Conservation (phyloP, 2,113 vertebrate species). For the Glareola pratincola region DNA sequence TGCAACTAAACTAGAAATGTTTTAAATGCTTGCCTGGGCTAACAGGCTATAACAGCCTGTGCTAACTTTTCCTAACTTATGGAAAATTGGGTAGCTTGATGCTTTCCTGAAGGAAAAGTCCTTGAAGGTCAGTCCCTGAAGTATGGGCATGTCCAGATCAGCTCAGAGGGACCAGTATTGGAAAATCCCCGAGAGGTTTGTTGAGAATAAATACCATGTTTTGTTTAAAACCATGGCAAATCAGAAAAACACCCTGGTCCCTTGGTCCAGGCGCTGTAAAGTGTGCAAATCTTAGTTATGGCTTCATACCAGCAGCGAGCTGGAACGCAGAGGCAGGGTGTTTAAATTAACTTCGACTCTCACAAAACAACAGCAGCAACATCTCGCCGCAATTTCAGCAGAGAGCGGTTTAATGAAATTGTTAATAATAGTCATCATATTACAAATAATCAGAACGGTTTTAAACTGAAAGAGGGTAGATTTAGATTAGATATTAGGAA, state of each 20-base stretch:
- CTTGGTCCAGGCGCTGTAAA: neutral
- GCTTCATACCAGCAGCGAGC: fast-evolving
- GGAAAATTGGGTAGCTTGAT: neutral
- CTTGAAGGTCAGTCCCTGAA: neutral
- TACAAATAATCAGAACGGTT: neutral
- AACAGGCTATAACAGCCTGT: too few relatives aligned
- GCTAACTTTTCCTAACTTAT: too few relatives aligned
- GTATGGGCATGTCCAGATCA: neutral
- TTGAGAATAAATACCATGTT: fast-evolving
- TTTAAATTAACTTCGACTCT: neutral
- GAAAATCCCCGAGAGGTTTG: neutral
- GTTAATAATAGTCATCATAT: neutral
- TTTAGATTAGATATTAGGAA: neutral
- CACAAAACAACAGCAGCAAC: neutral
- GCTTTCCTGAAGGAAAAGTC: neutral
- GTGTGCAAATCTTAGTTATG: neutral
- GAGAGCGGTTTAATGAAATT: neutral
- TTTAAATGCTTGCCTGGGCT: neutral
- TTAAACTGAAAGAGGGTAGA: neutral
- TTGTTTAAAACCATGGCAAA: neutral
- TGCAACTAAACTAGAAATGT: neutral
- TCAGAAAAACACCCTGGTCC: neutral
- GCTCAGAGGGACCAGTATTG: neutral
- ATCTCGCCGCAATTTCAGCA: fast-evolving
- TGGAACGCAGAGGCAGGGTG: neutral